Conservation (phyloP, 2,888 invertebrate species). For the Dioctria linearis region DNA sequence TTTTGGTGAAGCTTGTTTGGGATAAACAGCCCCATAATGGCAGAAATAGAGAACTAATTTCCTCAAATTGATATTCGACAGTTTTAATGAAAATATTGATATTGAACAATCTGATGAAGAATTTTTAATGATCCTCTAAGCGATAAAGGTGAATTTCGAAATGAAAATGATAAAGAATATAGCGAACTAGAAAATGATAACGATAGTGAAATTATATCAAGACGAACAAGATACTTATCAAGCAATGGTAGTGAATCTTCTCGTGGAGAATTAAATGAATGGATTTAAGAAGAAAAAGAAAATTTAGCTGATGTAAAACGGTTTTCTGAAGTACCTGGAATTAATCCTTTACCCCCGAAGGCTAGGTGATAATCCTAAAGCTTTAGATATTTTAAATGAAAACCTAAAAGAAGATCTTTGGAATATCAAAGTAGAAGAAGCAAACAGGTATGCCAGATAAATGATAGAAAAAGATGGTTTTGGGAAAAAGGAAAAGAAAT, state of each 20-base stretch:
- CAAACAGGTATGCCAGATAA: conserved; percentile 11
- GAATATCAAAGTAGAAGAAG: neutral
- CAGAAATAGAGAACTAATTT: conserved; percentile 24
- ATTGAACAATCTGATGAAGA: neutral
- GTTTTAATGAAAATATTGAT: conserved; percentile 1
- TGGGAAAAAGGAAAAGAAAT: neutral
- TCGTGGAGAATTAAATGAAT: neutral
- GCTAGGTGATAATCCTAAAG: neutral
- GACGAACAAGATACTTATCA: conserved; percentile 5
- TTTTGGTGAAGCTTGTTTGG: neutral
- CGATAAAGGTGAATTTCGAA: conserved; percentile 3
- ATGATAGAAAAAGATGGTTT: conserved; percentile 18
- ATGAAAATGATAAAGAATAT: neutral
- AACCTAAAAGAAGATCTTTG: neutral
- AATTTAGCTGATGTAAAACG: conserved; percentile 16
- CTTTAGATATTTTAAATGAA: neutral
- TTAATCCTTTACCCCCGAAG: neutral
- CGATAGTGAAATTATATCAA: conserved; percentile 1
- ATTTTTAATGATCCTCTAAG: conserved; percentile 6
- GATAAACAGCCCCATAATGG: neutral
- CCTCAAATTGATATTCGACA: conserved; percentile 8
- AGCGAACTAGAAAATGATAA: conserved; percentile 10
- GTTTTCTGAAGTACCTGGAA: conserved; percentile 14
- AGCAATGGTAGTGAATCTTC: conserved; percentile 24
- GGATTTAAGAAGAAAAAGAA: conserved; percentile 21